Conservation (phyloP, 2,113 vertebrate genomes). For the Scatophagus argus region DNA sequence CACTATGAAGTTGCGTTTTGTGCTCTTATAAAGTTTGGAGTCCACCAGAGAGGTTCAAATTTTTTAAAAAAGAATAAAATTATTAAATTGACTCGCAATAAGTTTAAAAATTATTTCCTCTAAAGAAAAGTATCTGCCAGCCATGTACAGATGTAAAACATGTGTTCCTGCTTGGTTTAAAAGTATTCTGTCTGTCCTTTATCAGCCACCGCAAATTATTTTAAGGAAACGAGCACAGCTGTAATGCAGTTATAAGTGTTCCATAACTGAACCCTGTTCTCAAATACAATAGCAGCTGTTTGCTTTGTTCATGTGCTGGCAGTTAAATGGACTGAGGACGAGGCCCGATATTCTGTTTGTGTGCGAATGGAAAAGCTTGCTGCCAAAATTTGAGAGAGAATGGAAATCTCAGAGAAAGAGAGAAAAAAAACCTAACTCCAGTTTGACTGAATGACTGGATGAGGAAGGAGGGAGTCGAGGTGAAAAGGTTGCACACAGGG, state of each 20-base stretch:
- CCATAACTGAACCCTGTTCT: slow-evolving; percentile 27
- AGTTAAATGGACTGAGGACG: slow-evolving; percentile 28
- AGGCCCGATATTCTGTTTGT: slow-evolving; percentile 31
- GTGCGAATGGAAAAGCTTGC: slow-evolving; percentile 53
- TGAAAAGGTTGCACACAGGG: slow-evolving; percentile 18
- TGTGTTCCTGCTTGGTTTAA: neutral
- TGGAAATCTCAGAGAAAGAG: slow-evolving; percentile 45
- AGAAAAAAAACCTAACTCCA: neutral
- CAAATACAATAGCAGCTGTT: slow-evolving; percentile 38
- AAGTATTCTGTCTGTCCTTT: neutral
- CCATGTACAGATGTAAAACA: neutral
- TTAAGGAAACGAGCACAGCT: slow-evolving; percentile 25
- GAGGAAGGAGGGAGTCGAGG: neutral
- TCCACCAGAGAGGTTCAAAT: neutral
- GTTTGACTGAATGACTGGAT: slow-evolving; percentile 14
- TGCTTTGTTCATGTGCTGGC: slow-evolving; percentile 36
- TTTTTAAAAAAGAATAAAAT: neutral
- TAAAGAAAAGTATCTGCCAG: neutral
- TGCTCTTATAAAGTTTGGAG: neutral
- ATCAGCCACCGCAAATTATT: slow-evolving; percentile 20
- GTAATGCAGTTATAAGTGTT: slow-evolving; percentile 12
- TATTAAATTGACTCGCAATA: neutral
- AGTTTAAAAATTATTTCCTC: neutral
- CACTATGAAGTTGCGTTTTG: neutral
- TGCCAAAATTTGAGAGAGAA: slow-evolving; percentile 58